Evolutionary conservation across 2,113 vertebrate genomes (phyloP), one percentile per base, ranked within the genome.

Genomic region (Pelmatolapia mariae): DNA sequence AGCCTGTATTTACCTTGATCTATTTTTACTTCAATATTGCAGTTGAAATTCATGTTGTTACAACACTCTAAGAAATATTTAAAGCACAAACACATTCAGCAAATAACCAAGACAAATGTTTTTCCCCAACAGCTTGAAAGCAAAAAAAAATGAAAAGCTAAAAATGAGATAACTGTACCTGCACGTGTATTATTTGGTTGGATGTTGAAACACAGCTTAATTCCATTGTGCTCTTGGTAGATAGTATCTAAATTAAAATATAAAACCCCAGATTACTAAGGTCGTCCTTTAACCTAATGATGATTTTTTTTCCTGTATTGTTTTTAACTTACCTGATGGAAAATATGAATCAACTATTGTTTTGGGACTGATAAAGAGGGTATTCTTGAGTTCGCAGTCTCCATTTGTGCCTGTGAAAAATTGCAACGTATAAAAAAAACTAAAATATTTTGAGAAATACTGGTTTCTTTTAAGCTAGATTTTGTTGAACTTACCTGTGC

Each of bases 31-130:
- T 19, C 1, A 36, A 18, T 7, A 5, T 0, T 45, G 45, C 78
- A 86, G 13, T 19, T 2, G 9, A 91, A 88, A 6, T 15, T 2
- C 7, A 0, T 0, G 3, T 0, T 1, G 0, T 2, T 0, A 66
- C 57, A 61, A 33, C 89, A 87, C 1, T 0, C 89, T 89, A 24
- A 29, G 26, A 33, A 31, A 84, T 81, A 89, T 8, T 24, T 4
- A 87, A 85, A 47, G 1, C 10, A 73, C 6, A 38, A 18, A 3
- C 36, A 56, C 19, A 52, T 40, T 26, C 1, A 76, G 8, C 7
- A 26, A 80, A 56, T 29, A 5, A 40, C 53, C 19, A 59, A 10
- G 33, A 76, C 10, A 43, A 50, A 40, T 45, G n/a, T n/a, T n/a
- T n/a, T n/a, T n/a, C n/a, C n/a, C n/a, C n/a, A 45, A 15, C 6